Base-by-base conservation (phyloP, 2,113 vertebrate species). In the Nicator chloris region DNA sequence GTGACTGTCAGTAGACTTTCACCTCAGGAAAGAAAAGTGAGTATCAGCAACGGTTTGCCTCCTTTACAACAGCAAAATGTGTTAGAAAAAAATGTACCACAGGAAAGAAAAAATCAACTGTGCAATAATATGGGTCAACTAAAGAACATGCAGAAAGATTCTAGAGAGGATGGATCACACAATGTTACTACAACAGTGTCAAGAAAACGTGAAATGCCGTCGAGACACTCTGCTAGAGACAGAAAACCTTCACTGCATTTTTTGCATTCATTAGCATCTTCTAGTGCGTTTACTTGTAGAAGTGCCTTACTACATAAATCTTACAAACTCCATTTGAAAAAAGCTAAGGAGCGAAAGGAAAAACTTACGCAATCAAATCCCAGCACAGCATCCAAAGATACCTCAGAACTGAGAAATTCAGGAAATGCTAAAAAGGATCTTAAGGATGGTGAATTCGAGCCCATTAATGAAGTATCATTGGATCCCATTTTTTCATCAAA, bases 11-110 rank as follows among this genome's bases (percentile, higher is more conserved):
- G 97, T 51, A 98, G 98, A 72, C 96, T 98, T 89, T 99, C 99
- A 86, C 98, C 99, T 95, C 98, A 98, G 88, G 98, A 98, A 95
- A 98, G 98, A 78, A 98, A 98, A 98, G 98, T 99, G 91, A 98
- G 97, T 93, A 98, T 99, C 60, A 98, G 97, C 86, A 98, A 98
- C 60, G 98, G 98, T 35, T 93, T 98, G 88, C 97, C 97, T 91
- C 97, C 97, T 94, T 96, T 98, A 56, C 96, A 97, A 35, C 96
- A 96, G 86, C 97, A 97, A 37, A 92, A n/a, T 37, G 31, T 59
- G 13, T 92, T 95, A 95, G 97, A 92, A 75, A 98, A 96, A 93
- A 91, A 27, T 39, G 23, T 71, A 18, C 37, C 80, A 39, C 92
- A 92, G 72, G 97, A 97, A 80, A 94, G 95, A 56, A 88, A 42